These are phyloP conservation scores for Gallinago media DNA, from an alignment of 2,113 vertebrate species.

Conservation along the genomic window DNA sequence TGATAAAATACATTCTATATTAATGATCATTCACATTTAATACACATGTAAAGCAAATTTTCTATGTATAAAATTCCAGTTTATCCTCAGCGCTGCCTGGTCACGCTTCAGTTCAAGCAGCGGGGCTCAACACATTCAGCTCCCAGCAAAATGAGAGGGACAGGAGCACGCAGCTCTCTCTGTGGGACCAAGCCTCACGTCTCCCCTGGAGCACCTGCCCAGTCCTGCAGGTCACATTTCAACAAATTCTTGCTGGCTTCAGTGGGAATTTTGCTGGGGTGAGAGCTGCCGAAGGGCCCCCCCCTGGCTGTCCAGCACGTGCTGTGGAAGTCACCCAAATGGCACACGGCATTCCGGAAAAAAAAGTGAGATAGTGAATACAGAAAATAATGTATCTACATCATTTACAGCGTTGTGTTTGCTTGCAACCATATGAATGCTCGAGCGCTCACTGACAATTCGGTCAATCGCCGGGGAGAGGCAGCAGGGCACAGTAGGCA, in stretches of 20 bases:
- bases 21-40: conserved; percentile 52
- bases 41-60: conserved; percentile 43
- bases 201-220: not conserved
- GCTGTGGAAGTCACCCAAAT: not conserved
- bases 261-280: not conserved
- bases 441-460: not conserved
- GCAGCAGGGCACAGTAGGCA: not conserved
- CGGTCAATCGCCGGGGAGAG: not conserved
- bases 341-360: not conserved
- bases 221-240: not conserved
- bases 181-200: not conserved
- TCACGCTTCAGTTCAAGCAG: not conserved
- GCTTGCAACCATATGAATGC: not conserved
- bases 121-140: not conserved
- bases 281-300: not conserved
- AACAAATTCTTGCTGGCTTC: not conserved
- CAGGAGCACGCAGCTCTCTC: accelerated
- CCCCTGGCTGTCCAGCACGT: not conserved
- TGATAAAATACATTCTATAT: conserved; percentile 64
- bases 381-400: not conserved
- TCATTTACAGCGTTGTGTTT: not conserved
- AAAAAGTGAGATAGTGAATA: not conserved
- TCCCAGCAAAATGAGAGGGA: not conserved
- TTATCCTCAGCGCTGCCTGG: conserved; percentile 47
- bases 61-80: conserved; percentile 59